A percentile compares a stretch with the other conserved stretches of the same genome.
phyloP scores from a whole-genome alignment of 2,888 invertebrate genomes.

The Torymus aiolomorphi region DNA sequence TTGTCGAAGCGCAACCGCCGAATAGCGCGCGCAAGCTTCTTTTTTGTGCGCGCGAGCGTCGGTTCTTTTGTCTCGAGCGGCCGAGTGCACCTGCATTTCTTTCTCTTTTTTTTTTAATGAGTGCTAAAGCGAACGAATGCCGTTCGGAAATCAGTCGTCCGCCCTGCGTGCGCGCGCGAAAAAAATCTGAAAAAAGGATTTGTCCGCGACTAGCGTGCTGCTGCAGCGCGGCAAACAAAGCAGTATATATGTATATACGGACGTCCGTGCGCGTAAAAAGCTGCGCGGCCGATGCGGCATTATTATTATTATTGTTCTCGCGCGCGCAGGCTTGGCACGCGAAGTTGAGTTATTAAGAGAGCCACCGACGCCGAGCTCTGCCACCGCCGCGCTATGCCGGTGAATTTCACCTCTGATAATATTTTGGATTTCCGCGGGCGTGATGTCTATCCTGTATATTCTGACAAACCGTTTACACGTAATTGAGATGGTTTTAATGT shows the following conservation, averaged over 20 bases:
- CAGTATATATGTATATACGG: neutral
- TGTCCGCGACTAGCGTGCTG: slow-evolving; percentile 32
- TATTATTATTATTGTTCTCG: slow-evolving; percentile 51
- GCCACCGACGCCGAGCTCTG: no score
- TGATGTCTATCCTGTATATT: slow-evolving; percentile 9
- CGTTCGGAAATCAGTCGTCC: slow-evolving; percentile 62
- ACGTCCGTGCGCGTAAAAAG: slow-evolving; percentile 42
- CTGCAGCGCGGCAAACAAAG: slow-evolving; percentile 39
- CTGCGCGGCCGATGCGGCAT: slow-evolving; percentile 36
- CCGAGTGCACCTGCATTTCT: slow-evolving; percentile 37
- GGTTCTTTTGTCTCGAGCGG: slow-evolving; percentile 50
- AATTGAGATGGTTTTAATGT: slow-evolving; percentile 5
- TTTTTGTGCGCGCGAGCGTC: slow-evolving; percentile 12
- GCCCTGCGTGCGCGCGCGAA: slow-evolving; percentile 37
- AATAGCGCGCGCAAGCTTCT: slow-evolving; percentile 24
- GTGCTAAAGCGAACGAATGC: slow-evolving; percentile 48
- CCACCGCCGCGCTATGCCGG: neutral
- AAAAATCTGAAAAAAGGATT: slow-evolving; percentile 53
- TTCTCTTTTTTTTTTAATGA: slow-evolving; percentile 59
- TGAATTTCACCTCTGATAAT: slow-evolving; percentile 43
- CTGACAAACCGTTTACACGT: slow-evolving; percentile 17
- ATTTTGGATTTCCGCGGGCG: slow-evolving; percentile 35
- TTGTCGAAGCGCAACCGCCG: slow-evolving; percentile 49
- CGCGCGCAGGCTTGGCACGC: slow-evolving; percentile 48
- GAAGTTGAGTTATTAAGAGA: slow-evolving; percentile 54